Percentiles rank a stretch among this genome's conserved stretches.
These are phyloP conservation scores for Otocyon megalotis DNA, from an alignment of 2,113 vertebrate genomes.

Conservation along the genomic window DNA sequence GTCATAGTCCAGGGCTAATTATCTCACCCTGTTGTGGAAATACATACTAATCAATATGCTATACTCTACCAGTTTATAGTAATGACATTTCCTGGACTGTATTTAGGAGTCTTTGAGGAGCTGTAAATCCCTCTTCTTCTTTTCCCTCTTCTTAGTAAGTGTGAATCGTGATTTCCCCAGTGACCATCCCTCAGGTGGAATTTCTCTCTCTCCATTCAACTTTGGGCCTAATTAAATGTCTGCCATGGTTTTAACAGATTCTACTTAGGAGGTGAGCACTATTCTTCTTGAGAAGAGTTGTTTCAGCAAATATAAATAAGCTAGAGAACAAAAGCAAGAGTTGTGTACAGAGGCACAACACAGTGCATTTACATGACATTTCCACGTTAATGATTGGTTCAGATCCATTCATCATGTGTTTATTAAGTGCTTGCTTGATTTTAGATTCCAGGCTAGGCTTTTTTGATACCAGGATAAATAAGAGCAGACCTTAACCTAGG, in stretches of 20 bases:
- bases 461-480: neutral
- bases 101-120: constrained; percentile 35
- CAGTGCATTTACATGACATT: no score
- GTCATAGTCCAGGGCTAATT: neutral
- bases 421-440: neutral
- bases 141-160: neutral
- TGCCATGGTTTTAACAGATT: neutral
- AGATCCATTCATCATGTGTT: neutral
- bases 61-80: neutral
- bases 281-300: neutral
- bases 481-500: neutral
- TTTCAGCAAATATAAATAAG: neutral
- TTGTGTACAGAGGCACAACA: neutral
- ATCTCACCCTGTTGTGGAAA: neutral
- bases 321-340: neutral
- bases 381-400: neutral
- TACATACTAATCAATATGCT: neutral
- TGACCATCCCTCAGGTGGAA: neutral
- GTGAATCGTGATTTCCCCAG: constrained; percentile 26
- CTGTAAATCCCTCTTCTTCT: neutral
- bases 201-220: constrained; percentile 21
- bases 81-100: neutral
- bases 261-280: neutral
- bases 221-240: constrained; percentile 14
- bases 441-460: neutral